These are phyloP conservation scores for Enteromius argenteus DNA, from an alignment of 2,797 vertebrate genomes.

Conservation along the genomic window DNA sequence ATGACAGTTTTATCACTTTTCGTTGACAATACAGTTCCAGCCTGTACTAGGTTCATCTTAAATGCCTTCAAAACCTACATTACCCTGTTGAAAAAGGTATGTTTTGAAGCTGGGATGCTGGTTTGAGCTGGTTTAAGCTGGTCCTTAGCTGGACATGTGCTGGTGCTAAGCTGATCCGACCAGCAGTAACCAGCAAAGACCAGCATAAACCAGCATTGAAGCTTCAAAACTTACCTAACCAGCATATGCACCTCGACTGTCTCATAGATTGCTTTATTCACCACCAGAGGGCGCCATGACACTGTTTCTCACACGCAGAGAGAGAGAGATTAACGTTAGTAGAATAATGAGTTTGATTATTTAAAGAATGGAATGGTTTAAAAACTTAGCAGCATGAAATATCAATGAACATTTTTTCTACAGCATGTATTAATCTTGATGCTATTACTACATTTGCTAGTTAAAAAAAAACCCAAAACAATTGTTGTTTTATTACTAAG, in stretches of 20 bases:
- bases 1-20: background rate
- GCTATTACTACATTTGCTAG: too few species aligned
- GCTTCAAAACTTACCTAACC: too few species aligned
- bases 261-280: background rate
- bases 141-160: too few species aligned
- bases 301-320: background rate
- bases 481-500: background rate
- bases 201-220: too few species aligned
- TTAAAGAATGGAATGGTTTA: background rate
- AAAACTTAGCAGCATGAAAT: background rate
- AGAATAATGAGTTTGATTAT: background rate
- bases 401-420: background rate
- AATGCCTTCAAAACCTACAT: background rate
- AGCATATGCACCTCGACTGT: background rate
- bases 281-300: conserved; percentile 17
- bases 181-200: too few species aligned
- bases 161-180: too few species aligned
- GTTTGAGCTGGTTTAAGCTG: too few species aligned
- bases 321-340: background rate
- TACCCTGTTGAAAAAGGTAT: too few species aligned
- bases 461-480: too few species aligned
- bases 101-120: too few species aligned
- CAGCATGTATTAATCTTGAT: too few species aligned
- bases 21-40: background rate
- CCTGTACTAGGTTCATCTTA: background rate